Evolutionary conservation across 2,888 invertebrate species (phyloP), one percentile per base, ranked within the genome.

Genomic region (Theretra japonica): DNA sequence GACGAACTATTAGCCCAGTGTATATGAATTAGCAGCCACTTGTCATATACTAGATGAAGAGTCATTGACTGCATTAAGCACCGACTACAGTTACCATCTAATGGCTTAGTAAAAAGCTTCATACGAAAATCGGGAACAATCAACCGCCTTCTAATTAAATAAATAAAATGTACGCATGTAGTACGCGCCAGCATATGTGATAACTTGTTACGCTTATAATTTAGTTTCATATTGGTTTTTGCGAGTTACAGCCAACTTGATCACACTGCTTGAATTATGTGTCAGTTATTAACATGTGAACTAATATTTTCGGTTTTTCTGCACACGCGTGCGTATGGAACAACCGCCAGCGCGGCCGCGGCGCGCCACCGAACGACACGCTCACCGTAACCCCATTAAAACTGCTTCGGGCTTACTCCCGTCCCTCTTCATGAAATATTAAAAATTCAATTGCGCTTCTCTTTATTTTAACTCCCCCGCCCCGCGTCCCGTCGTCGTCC

Each of bases 381-480:
- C 79, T 81, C 83, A 79, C 80, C 83, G 86, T 90, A 91, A 91
- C 93, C 91, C 94, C 91, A 93, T 94, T 93, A 92, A 90, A 90
- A 90, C 88, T 88, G 91, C 90, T 91, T 85, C 88, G 86, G 86
- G 88, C 86, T 81, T 85, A 77, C 83, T 77, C 86, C 83, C 90
- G 88, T 88, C 91, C 92, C 94, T 92, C 92, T 94, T 94, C 94
- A 93, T 94, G 92, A 93, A 94, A 95, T 94, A 94, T 95, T 94
- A 94, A 94, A 94, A 94, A 94, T 94, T 94, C 93, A 94, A 94
- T 94, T 93, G 94, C 93, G 92, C 92, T 93, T 92, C 94, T 94
- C 93, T 94, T 94, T 95, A 94, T 94, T 94, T 93, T 92, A 92
- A 91, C 92, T 89, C 92, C 92, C 91, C 89, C 11, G 23, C 65